Conservation (phyloP, 2,113 vertebrate genomes). For the Bambusicola thoracicus region DNA sequence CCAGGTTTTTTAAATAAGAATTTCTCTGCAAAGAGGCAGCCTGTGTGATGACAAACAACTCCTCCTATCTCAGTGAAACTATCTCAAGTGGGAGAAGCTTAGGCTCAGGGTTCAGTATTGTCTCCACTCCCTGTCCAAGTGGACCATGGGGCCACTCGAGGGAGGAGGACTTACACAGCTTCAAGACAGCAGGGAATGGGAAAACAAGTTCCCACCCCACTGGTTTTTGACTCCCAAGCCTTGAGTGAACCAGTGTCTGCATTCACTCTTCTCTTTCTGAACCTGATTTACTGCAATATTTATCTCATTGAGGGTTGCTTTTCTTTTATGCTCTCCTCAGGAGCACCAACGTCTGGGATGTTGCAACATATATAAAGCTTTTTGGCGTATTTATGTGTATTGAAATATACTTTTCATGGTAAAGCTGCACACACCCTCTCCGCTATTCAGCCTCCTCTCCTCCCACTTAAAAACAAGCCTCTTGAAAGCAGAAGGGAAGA, state of each 20-base stretch:
- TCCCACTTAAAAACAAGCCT: slow-evolving; percentile 62
- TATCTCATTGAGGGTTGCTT: slow-evolving; percentile 18
- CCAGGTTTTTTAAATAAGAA: not conserved
- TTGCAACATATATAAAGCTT: slow-evolving; percentile 39
- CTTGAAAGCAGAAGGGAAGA: slow-evolving; percentile 65
- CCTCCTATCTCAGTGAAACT: not conserved
- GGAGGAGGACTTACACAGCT: not conserved
- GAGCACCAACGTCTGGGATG: not conserved
- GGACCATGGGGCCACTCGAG: not conserved
- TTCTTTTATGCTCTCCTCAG: not conserved
- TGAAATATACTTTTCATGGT: slow-evolving; percentile 46
- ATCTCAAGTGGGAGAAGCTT: not conserved
- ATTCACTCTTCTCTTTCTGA: not conserved
- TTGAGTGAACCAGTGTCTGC: not conserved
- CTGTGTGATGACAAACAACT: not conserved
- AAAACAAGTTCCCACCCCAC: slow-evolving; percentile 8
- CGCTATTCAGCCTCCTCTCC: slow-evolving; percentile 42
- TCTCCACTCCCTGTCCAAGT: not conserved
- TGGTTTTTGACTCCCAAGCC: not conserved
- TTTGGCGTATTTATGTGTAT: slow-evolving; percentile 35
- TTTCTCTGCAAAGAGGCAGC: not conserved
- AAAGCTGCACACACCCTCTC: slow-evolving; percentile 48
- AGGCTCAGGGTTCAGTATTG: not conserved
- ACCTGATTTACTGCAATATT: slow-evolving; percentile 10
- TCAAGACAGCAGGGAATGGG: not conserved